Base-by-base conservation (phyloP, 2,888 invertebrate genomes). In the Helleia helle region DNA sequence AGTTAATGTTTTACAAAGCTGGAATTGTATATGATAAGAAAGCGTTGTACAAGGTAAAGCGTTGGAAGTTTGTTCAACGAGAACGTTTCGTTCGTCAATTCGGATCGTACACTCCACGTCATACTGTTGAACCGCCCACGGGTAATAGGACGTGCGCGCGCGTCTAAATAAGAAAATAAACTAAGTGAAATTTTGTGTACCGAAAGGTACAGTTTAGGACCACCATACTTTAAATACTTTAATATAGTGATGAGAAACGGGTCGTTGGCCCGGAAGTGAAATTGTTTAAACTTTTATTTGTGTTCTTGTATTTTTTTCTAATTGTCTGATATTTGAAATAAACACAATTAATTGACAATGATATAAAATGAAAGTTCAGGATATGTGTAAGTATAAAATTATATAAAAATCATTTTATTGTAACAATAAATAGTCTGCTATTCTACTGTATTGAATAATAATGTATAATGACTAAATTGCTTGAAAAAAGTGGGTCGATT, bases 121-220 rank as follows among this genome's bases (percentile, higher is more conserved):
- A 81, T 67, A 77, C 64, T 60, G 73, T 76, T 66, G 59, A 57
- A 62, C 66, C 81, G 77, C 81, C 81, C 68, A 81, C 81, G 71
- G 61, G 42, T 51, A 59, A 61, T 54, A 60, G 63, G 81, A 72
- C 80, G 81, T 76, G 83, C 75, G 77, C 66, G 51, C 43, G 67
- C 65, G 71, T 58, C 60, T 28, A 40, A 41, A 44, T 38, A 30
- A 49, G 43, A 49, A 55, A 49, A 51, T 55, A 51, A 47, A 50
- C 51, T 53, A 55, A 60, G 64, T 65, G 67, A 69, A 71, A 70
- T 65, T 46, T 50, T 58, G 68, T 54, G 61, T 67, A 44, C 54
- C 55, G 41, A 67, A 65, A 50, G 75, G 74, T 46, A 45, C 54
- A 43, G 43, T 58, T 56, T 67, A 26, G 60, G 61, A 24, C 61